Evolutionary conservation across 1,140 invertebrate genomes (phyloP).

Genomic region (Drosophila athabasca): DNA sequence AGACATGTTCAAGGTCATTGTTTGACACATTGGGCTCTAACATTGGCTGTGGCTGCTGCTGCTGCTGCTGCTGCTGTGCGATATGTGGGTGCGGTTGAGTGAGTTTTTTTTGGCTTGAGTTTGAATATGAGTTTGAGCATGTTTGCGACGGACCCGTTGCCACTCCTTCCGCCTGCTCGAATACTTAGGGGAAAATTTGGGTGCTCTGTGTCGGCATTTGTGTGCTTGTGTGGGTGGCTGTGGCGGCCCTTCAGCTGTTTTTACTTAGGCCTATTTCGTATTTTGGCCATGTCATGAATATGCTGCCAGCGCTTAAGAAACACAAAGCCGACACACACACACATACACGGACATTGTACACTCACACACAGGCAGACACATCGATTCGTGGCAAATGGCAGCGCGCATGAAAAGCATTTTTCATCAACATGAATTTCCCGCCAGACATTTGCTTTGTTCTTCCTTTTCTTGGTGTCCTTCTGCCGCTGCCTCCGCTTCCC

Average conservation of each 20-base stretch:
- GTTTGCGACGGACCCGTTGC: constrained; percentile 8
- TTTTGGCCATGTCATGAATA: constrained; percentile 75
- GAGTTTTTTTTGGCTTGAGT: constrained; percentile 30
- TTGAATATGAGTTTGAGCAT: constrained; percentile 17
- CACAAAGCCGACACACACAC: constrained; percentile 22
- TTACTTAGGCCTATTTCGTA: constrained; percentile 62
- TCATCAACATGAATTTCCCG: constrained; percentile 77
- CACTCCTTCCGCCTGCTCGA: constrained; percentile 5
- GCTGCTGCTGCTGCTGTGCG: constrained; percentile 4
- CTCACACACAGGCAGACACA: constrained; percentile 35
- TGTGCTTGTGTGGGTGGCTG: constrained; percentile 8
- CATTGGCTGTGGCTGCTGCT: constrained; percentile 51
- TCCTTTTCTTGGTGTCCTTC: constrained; percentile 1
- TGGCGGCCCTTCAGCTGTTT: constrained; percentile 42
- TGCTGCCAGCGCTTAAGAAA: constrained; percentile 53
- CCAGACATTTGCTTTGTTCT: constrained; percentile 77
- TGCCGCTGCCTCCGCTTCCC: neutral
- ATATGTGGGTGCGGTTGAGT: constrained; percentile 74
- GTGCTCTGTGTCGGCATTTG: constrained; percentile 2
- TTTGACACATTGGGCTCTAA: constrained; percentile 69
- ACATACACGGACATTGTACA: constrained; percentile 6
- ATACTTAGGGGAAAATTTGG: too few species aligned
- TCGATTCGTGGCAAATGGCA: constrained; percentile 70
- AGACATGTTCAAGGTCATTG: constrained; percentile 70
- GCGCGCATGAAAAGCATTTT: constrained; percentile 78